Percentiles rank a stretch among this genome's conserved stretches.
These are phyloP conservation scores for Papilio protenor DNA, from an alignment of 2,888 invertebrate species.

Conservation along the genomic window DNA sequence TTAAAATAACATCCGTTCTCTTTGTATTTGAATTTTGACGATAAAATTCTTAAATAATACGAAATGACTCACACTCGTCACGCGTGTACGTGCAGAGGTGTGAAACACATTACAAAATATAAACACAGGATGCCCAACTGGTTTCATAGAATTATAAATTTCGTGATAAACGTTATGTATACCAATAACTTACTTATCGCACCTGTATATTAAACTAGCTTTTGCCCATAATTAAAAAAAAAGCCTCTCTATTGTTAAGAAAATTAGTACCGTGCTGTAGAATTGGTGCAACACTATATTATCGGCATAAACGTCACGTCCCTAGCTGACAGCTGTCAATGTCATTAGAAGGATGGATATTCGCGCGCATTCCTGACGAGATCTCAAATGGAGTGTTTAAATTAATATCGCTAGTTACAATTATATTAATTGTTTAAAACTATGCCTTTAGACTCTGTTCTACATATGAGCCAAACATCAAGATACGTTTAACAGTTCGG, in stretches of 20 bases:
- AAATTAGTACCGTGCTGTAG: too few relatives aligned
- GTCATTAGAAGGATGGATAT: too few relatives aligned
- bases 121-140: neutral
- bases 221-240: neutral
- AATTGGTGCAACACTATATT: too few relatives aligned
- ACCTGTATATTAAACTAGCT: neutral
- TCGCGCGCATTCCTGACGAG: too few relatives aligned
- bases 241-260: too few relatives aligned
- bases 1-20: neutral
- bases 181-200: neutral
- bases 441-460: too few relatives aligned
- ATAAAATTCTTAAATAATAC: neutral
- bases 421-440: too few relatives aligned
- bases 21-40: neutral
- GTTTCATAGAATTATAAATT: neutral
- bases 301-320: too few relatives aligned
- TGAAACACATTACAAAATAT: neutral
- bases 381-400: too few relatives aligned
- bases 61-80: neutral
- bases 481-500: too few relatives aligned
- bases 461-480: neutral
- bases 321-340: too few relatives aligned
- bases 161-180: neutral
- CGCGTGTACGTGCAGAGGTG: neutral
- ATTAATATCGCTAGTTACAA: too few relatives aligned